Evolutionary conservation across 2,888 invertebrate genomes (phyloP).

Genomic region (Rutpela maculata): DNA sequence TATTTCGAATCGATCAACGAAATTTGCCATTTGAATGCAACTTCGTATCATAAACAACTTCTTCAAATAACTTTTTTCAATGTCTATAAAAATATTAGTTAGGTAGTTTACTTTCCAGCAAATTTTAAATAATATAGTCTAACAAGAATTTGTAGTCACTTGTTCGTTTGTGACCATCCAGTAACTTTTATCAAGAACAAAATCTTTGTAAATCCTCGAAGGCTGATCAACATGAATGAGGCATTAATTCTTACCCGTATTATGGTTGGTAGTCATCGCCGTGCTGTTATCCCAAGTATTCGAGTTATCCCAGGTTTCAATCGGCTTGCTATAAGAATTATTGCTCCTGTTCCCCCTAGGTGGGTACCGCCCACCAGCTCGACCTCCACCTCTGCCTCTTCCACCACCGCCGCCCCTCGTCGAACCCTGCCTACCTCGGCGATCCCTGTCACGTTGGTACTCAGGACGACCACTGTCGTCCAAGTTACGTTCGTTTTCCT

Average conservation of each 20-base stretch:
- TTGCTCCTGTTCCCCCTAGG: slow-evolving; percentile 50
- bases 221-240: no score
- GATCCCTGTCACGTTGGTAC: slow-evolving; percentile 74
- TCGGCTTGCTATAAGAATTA: slow-evolving; percentile 67
- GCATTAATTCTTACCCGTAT: slow-evolving; percentile 67
- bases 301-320: slow-evolving; percentile 79
- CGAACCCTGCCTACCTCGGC: slow-evolving; percentile 74
- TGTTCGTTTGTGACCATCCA: no score
- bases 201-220: background rate
- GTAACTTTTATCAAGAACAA: no score
- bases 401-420: slow-evolving; percentile 69
- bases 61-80: no score
- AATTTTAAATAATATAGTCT: no score
- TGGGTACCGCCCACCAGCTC: slow-evolving; percentile 69
- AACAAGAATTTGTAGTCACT: no score
- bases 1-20: no score
- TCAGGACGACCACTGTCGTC: slow-evolving; percentile 65
- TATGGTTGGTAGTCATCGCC: slow-evolving; percentile 60
- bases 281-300: slow-evolving; percentile 70
- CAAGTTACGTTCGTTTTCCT: slow-evolving; percentile 71
- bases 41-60: no score
- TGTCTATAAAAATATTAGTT: no score
- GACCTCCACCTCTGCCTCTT: slow-evolving; percentile 70
- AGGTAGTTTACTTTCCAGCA: no score
- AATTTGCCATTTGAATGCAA: no score